Evolutionary conservation across 1,140 invertebrate genomes (phyloP).

Genomic region (Cyclargus thomasi): DNA sequence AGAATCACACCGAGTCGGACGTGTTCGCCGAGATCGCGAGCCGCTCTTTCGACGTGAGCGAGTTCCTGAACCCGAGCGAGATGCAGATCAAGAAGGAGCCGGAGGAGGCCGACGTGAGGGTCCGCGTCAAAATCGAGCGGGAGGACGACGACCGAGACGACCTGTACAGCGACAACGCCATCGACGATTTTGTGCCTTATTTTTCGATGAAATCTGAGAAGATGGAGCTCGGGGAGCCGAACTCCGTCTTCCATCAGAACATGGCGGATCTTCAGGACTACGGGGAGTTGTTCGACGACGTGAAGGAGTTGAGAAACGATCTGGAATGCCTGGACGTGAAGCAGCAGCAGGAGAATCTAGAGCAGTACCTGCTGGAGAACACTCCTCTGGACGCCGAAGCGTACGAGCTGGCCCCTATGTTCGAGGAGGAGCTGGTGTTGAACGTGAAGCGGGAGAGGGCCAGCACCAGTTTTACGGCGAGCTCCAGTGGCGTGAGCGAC

Average conservation of each 20-base stretch:
- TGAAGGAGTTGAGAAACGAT: conserved; percentile 55
- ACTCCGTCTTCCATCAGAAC: conserved; percentile 66
- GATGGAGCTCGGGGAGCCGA: conserved; percentile 45
- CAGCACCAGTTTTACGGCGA: conserved; percentile 70
- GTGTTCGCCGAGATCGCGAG: conserved; percentile 60
- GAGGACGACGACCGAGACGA: conserved; percentile 46
- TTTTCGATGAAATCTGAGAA: conserved; percentile 55
- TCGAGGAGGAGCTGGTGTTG: conserved; percentile 59
- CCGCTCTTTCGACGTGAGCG: conserved; percentile 60
- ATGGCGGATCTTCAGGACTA: conserved; percentile 67
- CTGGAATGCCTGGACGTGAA: conserved; percentile 60
- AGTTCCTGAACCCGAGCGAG: conserved; percentile 49
- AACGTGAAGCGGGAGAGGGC: conserved; percentile 67
- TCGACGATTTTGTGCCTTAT: conserved; percentile 65
- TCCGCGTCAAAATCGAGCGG: conserved; percentile 45
- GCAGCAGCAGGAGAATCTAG: conserved; percentile 57
- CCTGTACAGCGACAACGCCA: conserved; percentile 61
- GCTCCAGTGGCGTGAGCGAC: conserved; percentile 70
- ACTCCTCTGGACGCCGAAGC: conserved; percentile 61
- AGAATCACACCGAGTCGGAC: conserved; percentile 51
- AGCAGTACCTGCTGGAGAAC: conserved; percentile 67
- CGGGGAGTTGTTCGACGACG: conserved; percentile 57
- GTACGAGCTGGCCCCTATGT: conserved; percentile 59
- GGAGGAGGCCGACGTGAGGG: conserved; percentile 34
- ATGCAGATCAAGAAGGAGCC: conserved; percentile 63